Percentiles rank a stretch among this genome's conserved stretches.
Conservation (phyloP, 2,888 invertebrate genomes). For the Apodemia mormo region DNA sequence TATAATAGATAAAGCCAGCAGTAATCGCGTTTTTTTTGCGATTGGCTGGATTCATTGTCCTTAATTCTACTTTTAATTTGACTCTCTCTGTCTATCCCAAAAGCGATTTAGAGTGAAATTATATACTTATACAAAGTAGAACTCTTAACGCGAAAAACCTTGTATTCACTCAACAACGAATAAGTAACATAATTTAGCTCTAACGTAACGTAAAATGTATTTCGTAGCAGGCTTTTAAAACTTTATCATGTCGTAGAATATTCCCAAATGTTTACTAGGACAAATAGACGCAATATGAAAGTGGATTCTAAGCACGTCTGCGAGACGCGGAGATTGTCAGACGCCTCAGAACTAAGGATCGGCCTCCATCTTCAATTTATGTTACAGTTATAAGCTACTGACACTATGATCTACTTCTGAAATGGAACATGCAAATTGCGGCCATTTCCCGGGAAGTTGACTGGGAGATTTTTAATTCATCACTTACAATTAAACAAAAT, state of each 20-base stretch:
- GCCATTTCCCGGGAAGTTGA: neutral
- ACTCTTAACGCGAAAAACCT: neutral
- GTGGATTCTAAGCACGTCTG: slow-evolving; percentile 59
- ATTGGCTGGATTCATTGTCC: too few relatives aligned
- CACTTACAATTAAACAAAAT: neutral
- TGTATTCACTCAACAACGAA: neutral
- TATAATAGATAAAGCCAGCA: too few relatives aligned
- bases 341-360: slow-evolving; percentile 38
- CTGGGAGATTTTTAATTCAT: neutral
- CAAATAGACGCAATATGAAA: slow-evolving; percentile 9
- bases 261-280: slow-evolving; percentile 11
- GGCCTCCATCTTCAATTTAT: slow-evolving; percentile 40
- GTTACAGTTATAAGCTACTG: slow-evolving; percentile 11
- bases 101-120: too few relatives aligned
- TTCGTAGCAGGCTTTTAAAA: neutral
- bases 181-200: neutral
- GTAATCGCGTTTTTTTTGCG: too few relatives aligned
- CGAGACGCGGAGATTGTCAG: slow-evolving; percentile 40
- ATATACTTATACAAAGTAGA: too few relatives aligned
- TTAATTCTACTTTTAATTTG: too few relatives aligned
- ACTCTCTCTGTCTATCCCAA: too few relatives aligned
- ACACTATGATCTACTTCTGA: slow-evolving; percentile 13
- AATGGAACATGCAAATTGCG: slow-evolving; percentile 6
- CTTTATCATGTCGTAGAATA: slow-evolving; percentile 3
- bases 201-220: slow-evolving; percentile 1